Percentiles rank a stretch among this genome's conserved stretches.
Conservation (phyloP, 1,140 invertebrate species). For the Hylaeus volcanicus region DNA sequence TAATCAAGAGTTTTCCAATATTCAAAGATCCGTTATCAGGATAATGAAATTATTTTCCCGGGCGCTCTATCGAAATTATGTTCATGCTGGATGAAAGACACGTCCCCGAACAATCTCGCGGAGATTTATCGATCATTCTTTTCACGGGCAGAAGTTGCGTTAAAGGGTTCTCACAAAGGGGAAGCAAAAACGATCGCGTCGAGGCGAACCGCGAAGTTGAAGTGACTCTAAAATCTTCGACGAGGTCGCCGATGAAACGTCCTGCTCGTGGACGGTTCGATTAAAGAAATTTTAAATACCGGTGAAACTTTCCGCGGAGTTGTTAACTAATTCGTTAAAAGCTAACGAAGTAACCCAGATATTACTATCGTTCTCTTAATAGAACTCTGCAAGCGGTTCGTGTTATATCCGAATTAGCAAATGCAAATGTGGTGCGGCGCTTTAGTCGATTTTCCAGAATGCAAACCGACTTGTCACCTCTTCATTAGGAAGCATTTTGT, state of each 20-base stretch:
- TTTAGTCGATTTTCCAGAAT: no score
- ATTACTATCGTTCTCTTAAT: no score
- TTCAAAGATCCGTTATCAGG: conserved; percentile 51
- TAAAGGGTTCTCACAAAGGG: background rate
- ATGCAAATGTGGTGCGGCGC: no score
- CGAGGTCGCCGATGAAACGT: background rate
- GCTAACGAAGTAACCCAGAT: no score
- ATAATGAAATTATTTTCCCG: conserved; percentile 51
- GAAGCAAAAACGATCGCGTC: background rate
- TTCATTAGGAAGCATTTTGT: no score
- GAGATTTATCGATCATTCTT: conserved; percentile 34
- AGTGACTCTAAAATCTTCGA: background rate
- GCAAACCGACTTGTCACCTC: no score
- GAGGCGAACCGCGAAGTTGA: background rate
- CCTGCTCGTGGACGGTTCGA: no score
- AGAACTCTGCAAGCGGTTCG: no score
- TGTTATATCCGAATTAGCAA: no score
- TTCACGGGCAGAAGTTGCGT: conserved; percentile 10
- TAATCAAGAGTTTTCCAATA: conserved; percentile 49
- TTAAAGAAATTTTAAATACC: no score
- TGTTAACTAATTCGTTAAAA: no score
- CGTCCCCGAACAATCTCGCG: conserved; percentile 41
- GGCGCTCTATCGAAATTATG: conserved; percentile 23
- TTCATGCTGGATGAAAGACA: conserved; percentile 36
- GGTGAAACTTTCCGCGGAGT: no score